Conservation (phyloP, 1,140 invertebrate species). For the Eurosta solidaginis region DNA sequence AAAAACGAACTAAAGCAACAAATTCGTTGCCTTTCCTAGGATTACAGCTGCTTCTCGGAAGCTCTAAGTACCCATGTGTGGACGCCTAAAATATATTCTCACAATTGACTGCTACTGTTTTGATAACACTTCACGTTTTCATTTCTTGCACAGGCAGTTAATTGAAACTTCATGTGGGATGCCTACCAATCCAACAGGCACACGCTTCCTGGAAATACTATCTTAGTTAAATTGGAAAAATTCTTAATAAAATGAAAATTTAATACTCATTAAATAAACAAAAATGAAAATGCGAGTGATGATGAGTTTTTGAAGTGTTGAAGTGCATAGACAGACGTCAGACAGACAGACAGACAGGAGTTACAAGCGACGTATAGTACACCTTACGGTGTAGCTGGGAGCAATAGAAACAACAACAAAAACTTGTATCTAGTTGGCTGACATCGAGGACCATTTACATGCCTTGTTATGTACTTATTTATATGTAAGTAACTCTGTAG, state of each 20-base stretch:
- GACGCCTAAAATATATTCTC: not conserved
- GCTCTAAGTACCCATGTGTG: not conserved
- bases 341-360: not conserved
- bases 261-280: conserved; percentile 20
- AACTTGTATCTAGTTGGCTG: not conserved
- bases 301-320: conserved; percentile 27
- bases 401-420: not conserved
- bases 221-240: not conserved
- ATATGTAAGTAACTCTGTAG: not conserved
- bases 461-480: not conserved
- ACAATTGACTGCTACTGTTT: conserved; percentile 6
- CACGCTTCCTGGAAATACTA: conserved; percentile 18
- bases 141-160: not conserved
- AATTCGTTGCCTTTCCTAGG: not conserved
- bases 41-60: conserved; percentile 1
- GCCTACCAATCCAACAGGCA: not conserved
- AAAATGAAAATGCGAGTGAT: not conserved
- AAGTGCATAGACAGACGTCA: not conserved
- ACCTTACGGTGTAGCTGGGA: not conserved
- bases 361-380: not conserved
- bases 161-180: not conserved
- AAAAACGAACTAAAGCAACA: too few relatives aligned
- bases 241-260: not conserved
- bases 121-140: conserved; percentile 12
- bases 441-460: not conserved